Evolutionary conservation across 2,888 invertebrate species (phyloP), one percentile per base, ranked within the genome.

Genomic region (Ochlodes sylvanus): DNA sequence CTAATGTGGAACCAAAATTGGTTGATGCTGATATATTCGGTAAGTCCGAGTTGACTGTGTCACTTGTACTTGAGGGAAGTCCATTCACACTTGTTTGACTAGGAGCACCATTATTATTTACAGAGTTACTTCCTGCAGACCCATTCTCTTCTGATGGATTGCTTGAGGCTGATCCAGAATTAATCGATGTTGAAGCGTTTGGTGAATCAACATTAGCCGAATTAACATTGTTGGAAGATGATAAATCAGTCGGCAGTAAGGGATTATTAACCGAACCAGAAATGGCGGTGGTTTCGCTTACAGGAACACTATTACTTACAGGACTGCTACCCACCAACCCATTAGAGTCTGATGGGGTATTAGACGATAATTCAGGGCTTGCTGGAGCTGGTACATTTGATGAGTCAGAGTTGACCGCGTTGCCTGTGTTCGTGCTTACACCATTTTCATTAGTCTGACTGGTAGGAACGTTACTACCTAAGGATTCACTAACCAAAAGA

Each of bases 141-240:
- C 6, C 54, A 32, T n/a, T 54, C 2, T 6, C 7, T 17, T n/a
- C 7, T 7, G 54, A 54, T n/a, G 15, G 21, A 32, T 54, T 32
- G 32, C 54, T 54, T 54, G 54, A 54, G 9, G 17, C 21, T 54
- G n/a, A 32, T n/a, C 7, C 54, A n/a, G 54, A 50, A 19, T 50
- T 2, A n/a, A n/a, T 32, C 32, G 27, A 12, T 6, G 15, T 12
- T 52, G 21, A 2, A 21, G 32, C 34, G 9, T 56, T 47, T 19
- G 14, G 41, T 12, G 38, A 38, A 38, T 12, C 12, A 9, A 32
- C 63, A 15, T 38, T 70, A 3, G 61, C 7, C 21, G 44, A 27
- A 9, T 19, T 21, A 14, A 14, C 50, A 50, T 1, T 6, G 14
- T 19, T 21, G 5, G 50, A 50, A 19, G 21, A 34, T 7, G 34